Conservation (phyloP, 2,113 vertebrate species). For the Rhegmatorhina hoffmannsi region DNA sequence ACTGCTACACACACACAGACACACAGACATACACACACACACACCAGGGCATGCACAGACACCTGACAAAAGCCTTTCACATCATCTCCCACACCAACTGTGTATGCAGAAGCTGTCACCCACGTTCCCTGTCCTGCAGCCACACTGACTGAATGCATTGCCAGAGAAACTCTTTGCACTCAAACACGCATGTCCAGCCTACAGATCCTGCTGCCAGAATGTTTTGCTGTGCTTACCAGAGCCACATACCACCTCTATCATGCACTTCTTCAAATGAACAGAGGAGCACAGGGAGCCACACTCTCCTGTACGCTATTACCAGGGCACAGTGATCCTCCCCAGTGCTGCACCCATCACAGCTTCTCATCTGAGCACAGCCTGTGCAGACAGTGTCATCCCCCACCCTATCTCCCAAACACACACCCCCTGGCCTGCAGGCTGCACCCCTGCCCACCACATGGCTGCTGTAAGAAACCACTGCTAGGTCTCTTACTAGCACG, state of each 20-base stretch:
- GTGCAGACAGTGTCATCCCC: not conserved
- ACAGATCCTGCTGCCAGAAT: accelerated
- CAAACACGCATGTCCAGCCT: not conserved
- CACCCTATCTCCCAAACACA: not conserved
- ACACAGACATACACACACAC: too few relatives aligned
- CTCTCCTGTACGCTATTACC: accelerated
- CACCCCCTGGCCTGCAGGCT: accelerated
- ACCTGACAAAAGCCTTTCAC: not conserved
- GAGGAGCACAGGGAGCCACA: not conserved
- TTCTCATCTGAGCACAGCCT: not conserved
- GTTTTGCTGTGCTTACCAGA: not conserved
- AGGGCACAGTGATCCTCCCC: not conserved
- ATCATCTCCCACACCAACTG: not conserved
- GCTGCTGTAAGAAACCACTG: not conserved
- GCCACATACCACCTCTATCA: not conserved
- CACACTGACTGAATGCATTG: not conserved
- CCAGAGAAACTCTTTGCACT: not conserved
- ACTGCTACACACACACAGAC: not conserved
- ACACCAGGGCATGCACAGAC: not conserved
- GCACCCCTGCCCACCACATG: accelerated
- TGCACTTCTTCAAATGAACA: not conserved
- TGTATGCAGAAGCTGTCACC: not conserved
- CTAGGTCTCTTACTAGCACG: not conserved
- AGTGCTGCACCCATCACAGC: accelerated
- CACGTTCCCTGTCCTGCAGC: not conserved